These are phyloP conservation scores for Antennarius maculatus DNA, from an alignment of 2,797 vertebrate genomes.

Conservation along the genomic window DNA sequence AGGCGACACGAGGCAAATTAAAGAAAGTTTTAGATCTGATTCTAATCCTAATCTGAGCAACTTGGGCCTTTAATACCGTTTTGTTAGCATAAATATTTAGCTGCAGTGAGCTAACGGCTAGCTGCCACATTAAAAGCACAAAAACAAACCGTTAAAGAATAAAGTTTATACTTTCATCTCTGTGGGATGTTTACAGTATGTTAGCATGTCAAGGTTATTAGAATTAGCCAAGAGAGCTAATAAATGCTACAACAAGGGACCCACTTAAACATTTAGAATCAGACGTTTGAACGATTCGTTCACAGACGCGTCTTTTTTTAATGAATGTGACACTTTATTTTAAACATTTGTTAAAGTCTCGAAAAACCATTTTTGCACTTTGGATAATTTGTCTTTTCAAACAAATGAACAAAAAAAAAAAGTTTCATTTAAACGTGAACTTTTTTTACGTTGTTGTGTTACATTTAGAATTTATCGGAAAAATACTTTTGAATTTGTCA, in stretches of 20 bases:
- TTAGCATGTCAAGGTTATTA: neutral
- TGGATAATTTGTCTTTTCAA: neutral
- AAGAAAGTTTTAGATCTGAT: neutral
- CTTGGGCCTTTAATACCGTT: neutral
- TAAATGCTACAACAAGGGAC: neutral
- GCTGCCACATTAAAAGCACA: neutral
- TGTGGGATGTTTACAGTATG: neutral
- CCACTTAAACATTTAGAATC: neutral
- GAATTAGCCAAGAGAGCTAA: neutral
- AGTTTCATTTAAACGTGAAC: too few relatives aligned
- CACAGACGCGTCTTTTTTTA: neutral
- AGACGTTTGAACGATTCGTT: neutral
- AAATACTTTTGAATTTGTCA: too few relatives aligned
- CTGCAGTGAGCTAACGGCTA: neutral
- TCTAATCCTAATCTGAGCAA: neutral
- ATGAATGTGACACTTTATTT: neutral
- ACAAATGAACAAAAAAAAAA: neutral
- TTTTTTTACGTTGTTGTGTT: too few relatives aligned
- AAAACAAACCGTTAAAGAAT: slow-evolving; percentile 1
- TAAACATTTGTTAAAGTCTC: neutral
- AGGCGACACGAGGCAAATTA: neutral
- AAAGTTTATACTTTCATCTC: neutral
- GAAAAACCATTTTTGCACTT: neutral
- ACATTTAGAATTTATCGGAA: too few relatives aligned
- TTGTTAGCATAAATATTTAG: neutral